phyloP scores from a whole-genome alignment of 2,888 invertebrate genomes.

The Chorisops tibialis region DNA sequence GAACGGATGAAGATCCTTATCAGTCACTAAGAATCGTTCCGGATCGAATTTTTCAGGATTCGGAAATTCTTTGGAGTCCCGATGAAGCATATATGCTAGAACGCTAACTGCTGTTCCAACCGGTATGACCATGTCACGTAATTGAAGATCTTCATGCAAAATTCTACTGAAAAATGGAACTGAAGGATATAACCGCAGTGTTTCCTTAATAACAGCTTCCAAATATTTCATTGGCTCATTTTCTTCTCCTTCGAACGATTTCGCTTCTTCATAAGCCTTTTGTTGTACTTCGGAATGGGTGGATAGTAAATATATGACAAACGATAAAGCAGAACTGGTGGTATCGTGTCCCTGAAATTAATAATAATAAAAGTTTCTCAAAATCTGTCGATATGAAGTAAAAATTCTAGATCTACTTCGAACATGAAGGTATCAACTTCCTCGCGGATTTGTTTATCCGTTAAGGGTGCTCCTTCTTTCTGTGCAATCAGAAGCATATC shows the following conservation, averaged over 20 bases:
- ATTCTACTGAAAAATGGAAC: conserved; percentile 55
- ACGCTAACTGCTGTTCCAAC: conserved; percentile 48
- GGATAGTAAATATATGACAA: conserved; percentile 55
- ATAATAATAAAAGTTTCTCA: background rate
- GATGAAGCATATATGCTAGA: conserved; percentile 52
- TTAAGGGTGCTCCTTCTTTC: conserved; percentile 49
- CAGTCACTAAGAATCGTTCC: conserved; percentile 43
- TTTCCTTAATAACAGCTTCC: conserved; percentile 59
- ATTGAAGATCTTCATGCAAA: conserved; percentile 51
- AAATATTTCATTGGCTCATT: conserved; percentile 54
- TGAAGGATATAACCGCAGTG: conserved; percentile 57
- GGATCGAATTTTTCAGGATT: conserved; percentile 52
- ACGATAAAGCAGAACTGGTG: conserved; percentile 56
- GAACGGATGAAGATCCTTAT: conserved; percentile 44
- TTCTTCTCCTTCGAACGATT: conserved; percentile 46
- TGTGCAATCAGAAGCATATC: conserved; percentile 55
- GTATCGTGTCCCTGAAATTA: conserved; percentile 56
- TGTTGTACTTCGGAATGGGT: conserved; percentile 54
- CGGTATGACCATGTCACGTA: conserved; percentile 50
- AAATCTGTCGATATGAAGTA: background rate
- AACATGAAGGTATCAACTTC: conserved; percentile 61
- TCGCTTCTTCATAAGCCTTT: conserved; percentile 50
- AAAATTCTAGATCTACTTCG: conserved; percentile 42
- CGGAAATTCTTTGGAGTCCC: conserved; percentile 52
- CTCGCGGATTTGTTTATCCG: conserved; percentile 55